phyloP scores from a whole-genome alignment of 1,140 invertebrate species.

The Cydia strobilella region DNA sequence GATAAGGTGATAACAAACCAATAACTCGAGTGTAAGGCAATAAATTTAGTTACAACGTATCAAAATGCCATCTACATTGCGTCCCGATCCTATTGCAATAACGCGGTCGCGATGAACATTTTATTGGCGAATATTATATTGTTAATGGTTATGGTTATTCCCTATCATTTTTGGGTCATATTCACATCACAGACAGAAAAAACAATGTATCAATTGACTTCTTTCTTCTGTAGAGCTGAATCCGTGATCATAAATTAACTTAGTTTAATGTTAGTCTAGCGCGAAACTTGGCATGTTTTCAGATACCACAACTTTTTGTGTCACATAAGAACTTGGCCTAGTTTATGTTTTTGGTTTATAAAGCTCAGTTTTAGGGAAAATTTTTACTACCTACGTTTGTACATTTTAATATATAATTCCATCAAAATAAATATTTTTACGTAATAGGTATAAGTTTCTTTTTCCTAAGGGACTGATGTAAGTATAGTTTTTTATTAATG shows the following conservation, averaged over 20 bases:
- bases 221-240: no score
- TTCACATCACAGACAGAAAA: neutral
- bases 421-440: no score
- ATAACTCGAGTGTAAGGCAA: constrained; percentile 11
- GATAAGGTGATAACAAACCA: constrained; percentile 26
- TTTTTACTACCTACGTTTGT: no score
- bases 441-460: neutral
- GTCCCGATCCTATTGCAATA: constrained; percentile 8
- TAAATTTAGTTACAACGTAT: constrained; percentile 23
- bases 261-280: neutral
- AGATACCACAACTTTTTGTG: neutral
- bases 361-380: no score
- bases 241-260: neutral
- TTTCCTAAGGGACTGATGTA: neutral
- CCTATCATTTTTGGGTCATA: neutral
- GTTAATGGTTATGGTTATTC: constrained; percentile 10
- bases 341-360: neutral
- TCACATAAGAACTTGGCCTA: constrained; percentile 7
- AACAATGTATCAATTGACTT: neutral
- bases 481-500: neutral
- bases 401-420: no score
- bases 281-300: constrained; percentile 1
- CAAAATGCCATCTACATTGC: constrained; percentile 10
- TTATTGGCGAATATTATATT: constrained; percentile 20
- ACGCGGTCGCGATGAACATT: neutral